Evolutionary conservation across 2,888 invertebrate species (phyloP), one percentile per base, ranked within the genome.

Genomic region (Spialia ferax): DNA sequence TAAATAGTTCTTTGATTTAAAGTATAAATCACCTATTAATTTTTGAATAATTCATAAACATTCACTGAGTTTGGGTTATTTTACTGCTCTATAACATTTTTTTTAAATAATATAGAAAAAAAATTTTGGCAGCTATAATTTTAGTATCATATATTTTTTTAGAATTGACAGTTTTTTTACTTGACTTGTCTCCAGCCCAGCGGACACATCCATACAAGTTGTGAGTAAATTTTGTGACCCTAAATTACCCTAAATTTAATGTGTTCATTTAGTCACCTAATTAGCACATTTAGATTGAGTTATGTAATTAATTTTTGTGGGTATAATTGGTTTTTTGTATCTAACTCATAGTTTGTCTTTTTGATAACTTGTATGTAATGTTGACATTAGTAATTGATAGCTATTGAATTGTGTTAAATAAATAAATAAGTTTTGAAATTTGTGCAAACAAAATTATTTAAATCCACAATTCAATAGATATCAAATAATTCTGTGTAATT

Each of bases 301-400:
- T 52, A 1, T n/a, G 52, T n/a, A n/a, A 23, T 52, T 52, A 52
- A 22, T 52, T 3, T 52, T n/a, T 52, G 23, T 22, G 22, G 64
- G 54, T 4, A 10, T n/a, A 32, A 22, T 64, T 50, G 64, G 64
- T 13, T 57, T 48, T 15, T 38, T 29, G 15, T 45, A 23, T 3
- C 15, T 57, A 35, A 22, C 56, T 55, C 10, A 18, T 35, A 48
- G 11, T 35, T 57, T 59, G 52, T 59, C 18, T 32, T 20, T 48
- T 68, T 13, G 61, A 50, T 76, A 75, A 78, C 80, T 81, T 82
- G 81, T 82, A 80, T 82, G 79, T 80, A 77, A 75, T 74, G 69
- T 69, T 26, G 11, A 15, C 15, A 35, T 26, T 5, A 13, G n/a
- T 10, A 38, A 4, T 50, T 63, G 35, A 50, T 52, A 50, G 26